Evolutionary conservation across 2,888 invertebrate species (phyloP), one percentile per base, ranked within the genome.

Genomic region (Drosophila helvetica): DNA sequence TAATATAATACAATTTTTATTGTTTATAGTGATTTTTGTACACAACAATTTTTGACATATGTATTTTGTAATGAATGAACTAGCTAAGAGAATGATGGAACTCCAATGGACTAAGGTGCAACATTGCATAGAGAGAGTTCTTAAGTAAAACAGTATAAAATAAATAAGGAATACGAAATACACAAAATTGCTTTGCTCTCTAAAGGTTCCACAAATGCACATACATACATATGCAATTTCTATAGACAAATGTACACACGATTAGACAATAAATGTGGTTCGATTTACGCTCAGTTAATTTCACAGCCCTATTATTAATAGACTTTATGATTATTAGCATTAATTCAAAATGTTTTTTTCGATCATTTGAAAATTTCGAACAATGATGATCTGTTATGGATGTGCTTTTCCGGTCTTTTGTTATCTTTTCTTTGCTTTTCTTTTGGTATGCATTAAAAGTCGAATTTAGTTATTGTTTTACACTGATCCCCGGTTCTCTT

Each of bases 271-370:
- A 62, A 18, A 50, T 62, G 60, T 65, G 61, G 55, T 64, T 67
- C 59, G 65, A 66, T 50, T 46, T 54, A 60, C 51, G 78, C 55
- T 80, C 74, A 73, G 67, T 76, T 65, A 65, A 70, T 65, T 76
- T 84, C 85, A 85, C 85, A 85, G 85, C 85, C 85, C 77, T 88
- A 84, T 48, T 66, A 65, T 60, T 60, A 67, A 75, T 77, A 77
- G 69, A 73, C 65, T 73, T 65, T 68, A 43, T 19, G 45, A 57
- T 57, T 72, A 57, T 58, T 64, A 57, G 57, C 38, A 45, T 68
- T 58, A 57, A 38, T 57, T 51, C 53, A 70, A 69, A 58, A 52
- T 68, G 69, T 47, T 46, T n/a, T 46, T n/a, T 58, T 68, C 51
- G 48, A 19, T 33, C 27, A 18, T 38, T 47, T 46, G n/a, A 17